Conservation (phyloP, 2,888 invertebrate species). For the Mesorhabditis belari region DNA sequence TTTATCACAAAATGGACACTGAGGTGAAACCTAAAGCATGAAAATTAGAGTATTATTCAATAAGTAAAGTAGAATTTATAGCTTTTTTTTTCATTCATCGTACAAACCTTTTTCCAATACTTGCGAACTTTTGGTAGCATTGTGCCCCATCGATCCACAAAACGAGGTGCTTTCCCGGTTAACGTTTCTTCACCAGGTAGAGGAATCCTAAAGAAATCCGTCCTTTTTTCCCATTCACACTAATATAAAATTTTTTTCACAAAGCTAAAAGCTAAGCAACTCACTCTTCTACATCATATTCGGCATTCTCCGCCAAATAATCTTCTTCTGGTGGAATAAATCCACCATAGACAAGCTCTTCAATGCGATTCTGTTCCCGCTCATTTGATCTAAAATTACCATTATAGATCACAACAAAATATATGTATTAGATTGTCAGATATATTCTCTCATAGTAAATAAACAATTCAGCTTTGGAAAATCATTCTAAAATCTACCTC, state of each 20-base stretch:
- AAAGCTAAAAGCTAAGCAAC: not conserved
- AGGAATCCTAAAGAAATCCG: slow-evolving; percentile 36
- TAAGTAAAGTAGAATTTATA: no score
- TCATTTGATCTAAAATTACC: slow-evolving; percentile 34
- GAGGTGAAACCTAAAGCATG: slow-evolving; percentile 41
- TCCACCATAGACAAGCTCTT: slow-evolving; percentile 49
- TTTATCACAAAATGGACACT: slow-evolving; percentile 54
- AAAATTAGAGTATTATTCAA: no score
- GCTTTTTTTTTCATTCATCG: no score
- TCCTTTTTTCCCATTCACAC: no score
- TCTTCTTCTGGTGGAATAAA: slow-evolving; percentile 39
- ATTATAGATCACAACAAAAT: no score
- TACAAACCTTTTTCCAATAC: slow-evolving; percentile 45
- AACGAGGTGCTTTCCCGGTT: slow-evolving; percentile 37
- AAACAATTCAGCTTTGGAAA: no score
- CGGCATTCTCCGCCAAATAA: not conserved
- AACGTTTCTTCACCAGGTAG: slow-evolving; percentile 45
- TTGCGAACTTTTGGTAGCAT: slow-evolving; percentile 34
- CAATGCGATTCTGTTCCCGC: slow-evolving; percentile 43
- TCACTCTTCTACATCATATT: not conserved
- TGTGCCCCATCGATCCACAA: slow-evolving; percentile 38
- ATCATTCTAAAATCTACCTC: not conserved
- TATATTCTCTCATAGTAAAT: no score
- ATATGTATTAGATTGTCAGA: no score
- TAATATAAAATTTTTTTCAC: no score